phyloP scores from a whole-genome alignment of 2,888 invertebrate species.

The Lochmaea crataegi region DNA sequence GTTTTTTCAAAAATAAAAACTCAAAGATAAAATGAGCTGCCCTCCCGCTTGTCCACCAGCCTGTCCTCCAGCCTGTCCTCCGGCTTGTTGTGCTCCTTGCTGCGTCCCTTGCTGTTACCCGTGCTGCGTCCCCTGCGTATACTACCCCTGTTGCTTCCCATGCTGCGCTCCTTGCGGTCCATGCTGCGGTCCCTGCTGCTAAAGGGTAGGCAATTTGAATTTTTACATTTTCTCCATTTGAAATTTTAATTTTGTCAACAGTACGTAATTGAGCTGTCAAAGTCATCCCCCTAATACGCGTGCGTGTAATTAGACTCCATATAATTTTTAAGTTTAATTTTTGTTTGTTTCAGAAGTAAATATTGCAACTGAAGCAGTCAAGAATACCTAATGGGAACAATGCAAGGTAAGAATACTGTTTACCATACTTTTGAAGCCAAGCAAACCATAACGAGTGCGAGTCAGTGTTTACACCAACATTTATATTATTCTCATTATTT shows the following conservation, averaged over 20 bases:
- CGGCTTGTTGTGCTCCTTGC: slow-evolving; percentile 39
- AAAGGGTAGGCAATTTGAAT: not conserved
- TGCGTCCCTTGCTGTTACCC: slow-evolving; percentile 49
- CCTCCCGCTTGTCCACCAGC: slow-evolving; percentile 20
- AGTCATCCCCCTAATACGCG: too few relatives aligned
- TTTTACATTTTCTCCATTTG: not conserved
- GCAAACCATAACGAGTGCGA: not conserved
- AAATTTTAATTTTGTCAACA: too few relatives aligned
- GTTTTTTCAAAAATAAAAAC: not conserved
- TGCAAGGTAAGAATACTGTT: not conserved
- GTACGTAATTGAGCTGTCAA: too few relatives aligned
- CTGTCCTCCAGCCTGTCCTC: slow-evolving; percentile 39
- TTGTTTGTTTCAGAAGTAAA: not conserved
- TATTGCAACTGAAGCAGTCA: not conserved
- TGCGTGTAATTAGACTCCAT: too few relatives aligned
- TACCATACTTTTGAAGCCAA: not conserved
- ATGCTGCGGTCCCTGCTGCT: slow-evolving; percentile 42
- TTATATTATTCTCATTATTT: not conserved
- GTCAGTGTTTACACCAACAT: not conserved
- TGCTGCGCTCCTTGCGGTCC: slow-evolving; percentile 48
- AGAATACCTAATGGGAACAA: not conserved
- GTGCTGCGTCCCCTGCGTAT: slow-evolving; percentile 47
- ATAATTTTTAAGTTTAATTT: too few relatives aligned
- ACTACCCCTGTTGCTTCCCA: slow-evolving; percentile 47
- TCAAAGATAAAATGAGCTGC: slow-evolving; percentile 15